These are phyloP conservation scores for Drosophila setosimentum DNA, from an alignment of 2,888 invertebrate genomes.

Conservation along the genomic window DNA sequence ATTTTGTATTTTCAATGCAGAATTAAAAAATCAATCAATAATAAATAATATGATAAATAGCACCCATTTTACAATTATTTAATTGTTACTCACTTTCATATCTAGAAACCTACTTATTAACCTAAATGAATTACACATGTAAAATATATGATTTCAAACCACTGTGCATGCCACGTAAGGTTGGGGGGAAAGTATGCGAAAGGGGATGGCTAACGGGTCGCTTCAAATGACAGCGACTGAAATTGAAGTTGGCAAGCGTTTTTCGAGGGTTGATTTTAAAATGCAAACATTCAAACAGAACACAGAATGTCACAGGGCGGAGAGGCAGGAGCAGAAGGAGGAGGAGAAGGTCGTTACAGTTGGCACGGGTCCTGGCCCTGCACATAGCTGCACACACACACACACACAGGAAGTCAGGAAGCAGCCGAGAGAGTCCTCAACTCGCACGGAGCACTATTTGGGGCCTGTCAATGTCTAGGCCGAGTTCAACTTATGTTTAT, in stretches of 20 bases:
- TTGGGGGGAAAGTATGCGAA: background rate
- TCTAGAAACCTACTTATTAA: background rate
- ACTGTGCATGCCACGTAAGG: conserved; percentile 26
- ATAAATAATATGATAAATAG: background rate
- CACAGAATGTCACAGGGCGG: conserved; percentile 23
- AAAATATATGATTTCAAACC: background rate
- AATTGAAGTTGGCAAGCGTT: conserved; percentile 77
- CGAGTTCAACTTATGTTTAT: conserved; percentile 58
- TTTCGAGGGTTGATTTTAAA: conserved; percentile 77
- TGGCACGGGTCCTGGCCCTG: conserved; percentile 40
- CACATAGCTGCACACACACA: conserved; percentile 68
- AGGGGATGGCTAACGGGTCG: conserved; percentile 33
- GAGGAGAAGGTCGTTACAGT: conserved; percentile 49
- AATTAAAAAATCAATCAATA: background rate
- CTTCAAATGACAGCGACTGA: conserved; percentile 74
- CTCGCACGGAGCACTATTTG: conserved; percentile 20
- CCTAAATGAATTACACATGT: background rate
- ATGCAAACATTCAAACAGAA: conserved; percentile 67
- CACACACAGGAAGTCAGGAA: conserved; percentile 47
- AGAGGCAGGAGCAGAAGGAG: background rate
- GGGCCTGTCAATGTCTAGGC: conserved; percentile 51
- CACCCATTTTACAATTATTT: background rate
- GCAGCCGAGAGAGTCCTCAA: conserved; percentile 11
- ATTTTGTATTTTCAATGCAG: too few relatives aligned
- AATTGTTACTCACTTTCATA: background rate